Evolutionary conservation across 2,113 vertebrate genomes (phyloP).

Genomic region (Ceratotherium simum): DNA sequence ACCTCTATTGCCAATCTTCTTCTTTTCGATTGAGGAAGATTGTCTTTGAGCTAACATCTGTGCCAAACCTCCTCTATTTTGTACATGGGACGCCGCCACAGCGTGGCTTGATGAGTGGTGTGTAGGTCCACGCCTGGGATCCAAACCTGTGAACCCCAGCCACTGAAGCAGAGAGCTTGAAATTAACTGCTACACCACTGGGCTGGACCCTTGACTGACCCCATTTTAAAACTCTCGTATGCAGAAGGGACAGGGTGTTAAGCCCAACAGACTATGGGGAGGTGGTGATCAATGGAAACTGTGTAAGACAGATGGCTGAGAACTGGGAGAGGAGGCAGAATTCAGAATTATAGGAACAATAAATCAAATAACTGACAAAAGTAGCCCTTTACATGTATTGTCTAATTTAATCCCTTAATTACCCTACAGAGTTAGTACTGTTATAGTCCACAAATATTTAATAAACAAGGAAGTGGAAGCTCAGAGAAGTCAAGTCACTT

Average conservation of each 20-base stretch:
- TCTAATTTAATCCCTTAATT: not conserved
- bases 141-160: no score
- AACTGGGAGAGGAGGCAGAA: not conserved
- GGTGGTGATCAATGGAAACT: not conserved
- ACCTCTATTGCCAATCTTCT: no score
- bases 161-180: no score
- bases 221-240: not conserved
- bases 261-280: not conserved
- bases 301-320: not conserved
- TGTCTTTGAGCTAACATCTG: no score
- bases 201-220: no score
- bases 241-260: not conserved
- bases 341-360: not conserved
- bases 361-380: not conserved
- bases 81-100: no score
- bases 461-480: not conserved
- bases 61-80: no score
- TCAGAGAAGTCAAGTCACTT: not conserved
- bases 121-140: no score
- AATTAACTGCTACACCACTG: no score
- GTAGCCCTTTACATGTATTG: not conserved
- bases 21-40: no score
- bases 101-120: no score
- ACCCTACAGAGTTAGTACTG: not conserved
- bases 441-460: not conserved